Conservation (phyloP, 2,888 invertebrate species). For the Rhodophaea formosa region DNA sequence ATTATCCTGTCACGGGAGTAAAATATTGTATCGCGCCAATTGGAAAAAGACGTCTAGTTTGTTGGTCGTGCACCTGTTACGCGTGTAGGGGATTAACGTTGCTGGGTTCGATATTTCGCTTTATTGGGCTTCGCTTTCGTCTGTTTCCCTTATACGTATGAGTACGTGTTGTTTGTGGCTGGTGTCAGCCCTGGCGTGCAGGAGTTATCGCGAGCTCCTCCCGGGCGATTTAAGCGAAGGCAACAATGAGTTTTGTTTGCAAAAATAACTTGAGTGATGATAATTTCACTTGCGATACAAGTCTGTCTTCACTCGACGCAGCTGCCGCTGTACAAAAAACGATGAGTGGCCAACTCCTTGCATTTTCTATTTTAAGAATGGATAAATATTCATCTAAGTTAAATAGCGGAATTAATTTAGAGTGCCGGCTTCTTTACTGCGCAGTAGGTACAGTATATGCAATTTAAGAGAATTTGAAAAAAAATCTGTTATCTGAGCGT, state of each 20-base stretch:
- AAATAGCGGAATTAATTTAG: not conserved
- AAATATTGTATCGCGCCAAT: conserved; percentile 14
- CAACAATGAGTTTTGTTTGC: conserved; percentile 20
- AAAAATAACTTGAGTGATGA: conserved; percentile 20
- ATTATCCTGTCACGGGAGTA: conserved; percentile 16
- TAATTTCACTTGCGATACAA: conserved; percentile 17
- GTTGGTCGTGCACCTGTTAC: conserved; percentile 13
- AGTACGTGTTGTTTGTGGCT: not conserved
- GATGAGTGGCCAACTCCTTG: not conserved
- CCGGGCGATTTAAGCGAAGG: conserved; percentile 16
- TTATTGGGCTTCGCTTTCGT: not conserved
- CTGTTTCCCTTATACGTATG: not conserved
- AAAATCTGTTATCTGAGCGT: too few species aligned
- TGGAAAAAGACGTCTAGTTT: conserved; percentile 16
- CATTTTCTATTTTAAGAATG: not conserved
- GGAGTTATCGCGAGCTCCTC: conserved; percentile 13
- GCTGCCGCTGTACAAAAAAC: conserved; percentile 2
- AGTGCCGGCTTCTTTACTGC: not conserved
- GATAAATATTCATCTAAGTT: not conserved
- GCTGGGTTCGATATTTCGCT: not conserved
- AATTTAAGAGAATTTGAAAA: too few species aligned
- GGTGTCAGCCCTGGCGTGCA: conserved; percentile 3
- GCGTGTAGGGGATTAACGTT: conserved; percentile 2
- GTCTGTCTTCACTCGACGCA: conserved; percentile 12
- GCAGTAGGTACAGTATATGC: too few species aligned